Conservation (phyloP, 2,888 invertebrate genomes). For the Ormyrus thymus region DNA sequence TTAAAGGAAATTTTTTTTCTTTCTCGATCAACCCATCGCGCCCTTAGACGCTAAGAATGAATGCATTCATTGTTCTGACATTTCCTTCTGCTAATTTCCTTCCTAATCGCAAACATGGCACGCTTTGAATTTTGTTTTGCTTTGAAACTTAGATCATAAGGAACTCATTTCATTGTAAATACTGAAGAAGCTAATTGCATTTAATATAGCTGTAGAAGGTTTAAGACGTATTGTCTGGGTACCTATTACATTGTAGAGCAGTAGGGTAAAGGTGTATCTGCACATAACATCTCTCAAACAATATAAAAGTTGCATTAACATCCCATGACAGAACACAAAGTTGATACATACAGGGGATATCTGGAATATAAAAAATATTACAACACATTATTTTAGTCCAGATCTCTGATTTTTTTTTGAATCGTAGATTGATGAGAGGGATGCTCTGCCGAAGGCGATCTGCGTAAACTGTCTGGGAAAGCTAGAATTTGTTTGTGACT, state of each 20-base stretch:
- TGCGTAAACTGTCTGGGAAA: constrained; percentile 74
- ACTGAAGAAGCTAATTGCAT: neutral
- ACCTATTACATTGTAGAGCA: constrained; percentile 60
- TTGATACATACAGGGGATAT: constrained; percentile 9
- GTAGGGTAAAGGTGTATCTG: constrained; percentile 58
- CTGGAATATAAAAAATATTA: constrained; percentile 33
- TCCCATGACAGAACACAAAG: constrained; percentile 1
- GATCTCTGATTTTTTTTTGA: constrained; percentile 63
- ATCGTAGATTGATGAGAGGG: constrained; percentile 74
- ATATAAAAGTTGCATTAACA: constrained; percentile 7
- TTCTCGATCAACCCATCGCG: neutral
- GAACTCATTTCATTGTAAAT: neutral
- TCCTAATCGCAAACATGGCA: too few species aligned
- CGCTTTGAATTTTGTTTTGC: neutral
- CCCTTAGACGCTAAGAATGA: constrained; percentile 19
- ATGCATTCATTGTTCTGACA: constrained; percentile 35
- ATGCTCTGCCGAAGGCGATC: constrained; percentile 73
- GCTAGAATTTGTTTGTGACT: constrained; percentile 74
- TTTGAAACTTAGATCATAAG: neutral
- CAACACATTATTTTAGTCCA: constrained; percentile 7
- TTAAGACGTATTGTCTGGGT: constrained; percentile 46
- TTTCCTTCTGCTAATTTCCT: neutral
- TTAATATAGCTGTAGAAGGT: too few species aligned
- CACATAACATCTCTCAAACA: constrained; percentile 21
- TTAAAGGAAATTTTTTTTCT: neutral